Base-by-base conservation (phyloP, 2,888 invertebrate genomes). In the Campoletis raptor region DNA sequence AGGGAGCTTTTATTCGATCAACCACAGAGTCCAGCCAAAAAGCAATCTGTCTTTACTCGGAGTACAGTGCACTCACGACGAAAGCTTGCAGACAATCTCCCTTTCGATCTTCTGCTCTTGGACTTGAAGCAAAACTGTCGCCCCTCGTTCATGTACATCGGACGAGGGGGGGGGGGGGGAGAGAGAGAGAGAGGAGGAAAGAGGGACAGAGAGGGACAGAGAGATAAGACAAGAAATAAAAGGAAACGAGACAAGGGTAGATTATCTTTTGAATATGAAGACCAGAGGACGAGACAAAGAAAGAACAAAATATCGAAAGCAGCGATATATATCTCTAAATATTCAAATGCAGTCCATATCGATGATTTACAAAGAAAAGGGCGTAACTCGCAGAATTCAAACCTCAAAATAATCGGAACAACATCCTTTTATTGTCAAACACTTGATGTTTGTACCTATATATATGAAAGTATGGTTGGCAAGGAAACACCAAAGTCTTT, bases 1-100 rank as follows among this genome's bases (percentile, higher is more conserved):
- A 24, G 18, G 42, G 79, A 37, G 72, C 57, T 80, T 86, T 86
- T 83, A 86, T 83, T 83, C 86, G 86, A 67, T 77, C 83, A 54
- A 86, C 86, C 86, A 76, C 86, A 81, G 80, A 83, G 86, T 83
- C 86, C 86, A 73, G 83, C 80, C 83, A 86, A 73, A 86, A 86
- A 86, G 86, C 86, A 86, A 83, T 86, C 86, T 86, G 86, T 86
- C 86, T 83, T 83, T 73, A 73, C 83, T 79, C 76, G 61, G 74
- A 45, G 64, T 52, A 77, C 45, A 40, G 79, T 83, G 57, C 76
- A 40, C 76, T 79, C 61, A 54, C 83, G 77, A 73, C 80, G 83
- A 83, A 83, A 72, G 80, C 83, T 80, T 79, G 67, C 64, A 77
- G 73, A 76, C 66, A 24, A 61, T 45, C 52, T 74, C 57, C 64